Evolutionary conservation across 2,888 invertebrate genomes (phyloP).

Genomic region (Drosophila stalkeri): DNA sequence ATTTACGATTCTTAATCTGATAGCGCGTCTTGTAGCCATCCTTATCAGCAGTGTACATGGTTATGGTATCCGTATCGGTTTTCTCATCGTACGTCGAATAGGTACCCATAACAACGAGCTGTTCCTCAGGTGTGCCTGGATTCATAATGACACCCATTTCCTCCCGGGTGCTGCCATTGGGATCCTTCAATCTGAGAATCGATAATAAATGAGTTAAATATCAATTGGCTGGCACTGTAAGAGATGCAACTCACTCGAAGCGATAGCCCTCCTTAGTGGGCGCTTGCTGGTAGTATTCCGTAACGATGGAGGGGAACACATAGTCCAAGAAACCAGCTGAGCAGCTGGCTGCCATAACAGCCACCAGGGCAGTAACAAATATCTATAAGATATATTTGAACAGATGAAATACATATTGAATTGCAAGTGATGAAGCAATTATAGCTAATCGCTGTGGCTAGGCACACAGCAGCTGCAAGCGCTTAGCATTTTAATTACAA

Average conservation of each 20-base stretch:
- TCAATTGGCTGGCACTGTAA: not conserved
- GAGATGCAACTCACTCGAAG: constrained; percentile 73
- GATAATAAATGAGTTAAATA: not conserved
- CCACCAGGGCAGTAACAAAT: constrained; percentile 67
- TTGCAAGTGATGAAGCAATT: constrained; percentile 24
- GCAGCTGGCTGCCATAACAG: constrained; percentile 63
- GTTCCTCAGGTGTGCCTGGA: constrained; percentile 82
- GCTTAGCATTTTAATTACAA: constrained; percentile 29
- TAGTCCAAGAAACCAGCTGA: constrained; percentile 77
- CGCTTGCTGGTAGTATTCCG: constrained; percentile 73
- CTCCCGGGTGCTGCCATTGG: constrained; percentile 83
- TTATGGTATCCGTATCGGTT: constrained; percentile 80
- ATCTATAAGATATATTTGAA: constrained; percentile 53
- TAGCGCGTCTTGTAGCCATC: constrained; percentile 83
- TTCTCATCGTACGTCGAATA: constrained; percentile 81
- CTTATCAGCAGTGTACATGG: constrained; percentile 85
- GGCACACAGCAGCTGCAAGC: constrained; percentile 37
- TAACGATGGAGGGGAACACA: constrained; percentile 73
- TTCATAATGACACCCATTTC: constrained; percentile 84
- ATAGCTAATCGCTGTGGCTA: constrained; percentile 6
- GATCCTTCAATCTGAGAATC: constrained; percentile 74
- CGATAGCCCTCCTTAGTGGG: constrained; percentile 83
- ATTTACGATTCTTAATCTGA: constrained; percentile 81
- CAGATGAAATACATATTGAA: constrained; percentile 13
- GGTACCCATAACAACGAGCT: constrained; percentile 84